Percentiles rank a stretch among this genome's conserved stretches.
These are phyloP conservation scores for Allacma fusca DNA, from an alignment of 2,888 invertebrate genomes.

Conservation along the genomic window DNA sequence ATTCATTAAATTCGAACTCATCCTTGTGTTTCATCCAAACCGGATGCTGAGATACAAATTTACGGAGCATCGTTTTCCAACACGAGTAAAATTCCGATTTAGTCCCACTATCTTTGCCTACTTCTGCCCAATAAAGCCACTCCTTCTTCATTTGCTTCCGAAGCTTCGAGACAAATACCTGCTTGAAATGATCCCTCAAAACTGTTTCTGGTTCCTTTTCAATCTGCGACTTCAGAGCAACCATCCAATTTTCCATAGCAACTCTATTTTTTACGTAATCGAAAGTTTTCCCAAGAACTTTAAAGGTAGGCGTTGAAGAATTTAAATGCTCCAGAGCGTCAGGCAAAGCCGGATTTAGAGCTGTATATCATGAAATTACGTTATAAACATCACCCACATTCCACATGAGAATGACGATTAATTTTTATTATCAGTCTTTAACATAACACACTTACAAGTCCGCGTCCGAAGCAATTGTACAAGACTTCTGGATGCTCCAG, in stretches of 20 bases:
- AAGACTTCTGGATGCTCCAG: not conserved
- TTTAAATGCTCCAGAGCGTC: not conserved
- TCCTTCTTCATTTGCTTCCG: constrained; percentile 5
- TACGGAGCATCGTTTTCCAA: not conserved
- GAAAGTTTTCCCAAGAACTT: not conserved
- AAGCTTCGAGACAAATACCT: not conserved
- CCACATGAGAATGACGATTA: too few species aligned
- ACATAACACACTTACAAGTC: not conserved
- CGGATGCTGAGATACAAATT: not conserved
- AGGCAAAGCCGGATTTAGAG: not conserved
- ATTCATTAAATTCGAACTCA: not conserved
- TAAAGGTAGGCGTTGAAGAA: not conserved
- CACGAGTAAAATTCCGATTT: not conserved
- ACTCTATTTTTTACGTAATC: not conserved
- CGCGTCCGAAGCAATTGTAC: not conserved
- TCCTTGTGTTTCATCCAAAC: not conserved
- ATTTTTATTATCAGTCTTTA: too few species aligned
- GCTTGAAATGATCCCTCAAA: not conserved
- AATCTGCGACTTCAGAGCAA: not conserved
- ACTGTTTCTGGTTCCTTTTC: not conserved
- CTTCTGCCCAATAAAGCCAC: constrained; percentile 8
- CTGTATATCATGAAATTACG: not conserved
- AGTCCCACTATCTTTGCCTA: not conserved
- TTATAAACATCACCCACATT: too few species aligned
- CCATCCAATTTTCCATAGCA: not conserved